Percentiles rank a stretch among this genome's conserved stretches.
Conservation (phyloP, 2,113 vertebrate species). For the Clarias gariepinus region DNA sequence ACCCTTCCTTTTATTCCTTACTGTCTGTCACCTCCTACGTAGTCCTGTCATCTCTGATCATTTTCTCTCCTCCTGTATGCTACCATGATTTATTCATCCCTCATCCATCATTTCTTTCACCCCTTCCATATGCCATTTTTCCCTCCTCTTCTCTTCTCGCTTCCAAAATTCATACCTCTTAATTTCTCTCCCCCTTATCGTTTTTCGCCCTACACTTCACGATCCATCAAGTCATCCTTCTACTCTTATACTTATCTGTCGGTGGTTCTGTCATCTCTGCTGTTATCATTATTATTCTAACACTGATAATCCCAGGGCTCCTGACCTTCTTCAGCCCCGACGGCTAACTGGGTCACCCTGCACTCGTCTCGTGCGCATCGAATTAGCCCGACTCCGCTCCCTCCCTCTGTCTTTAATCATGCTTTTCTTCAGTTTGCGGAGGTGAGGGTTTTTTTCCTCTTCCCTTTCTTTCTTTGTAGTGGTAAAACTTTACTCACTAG, state of each 20-base stretch:
- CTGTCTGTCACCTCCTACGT: background rate
- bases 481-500: background rate
- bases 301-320: conserved; percentile 22
- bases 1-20: background rate
- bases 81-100: background rate
- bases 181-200: background rate
- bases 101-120: background rate
- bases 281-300: conserved; percentile 12
- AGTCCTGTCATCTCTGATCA: background rate
- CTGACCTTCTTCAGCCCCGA: conserved; percentile 13
- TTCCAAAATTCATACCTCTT: background rate
- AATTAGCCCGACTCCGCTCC: background rate
- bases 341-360: background rate
- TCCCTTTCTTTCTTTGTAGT: background rate
- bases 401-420: background rate
- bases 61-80: background rate
- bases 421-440: background rate
- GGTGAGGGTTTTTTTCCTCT: too few relatives aligned
- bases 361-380: background rate
- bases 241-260: background rate
- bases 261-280: background rate
- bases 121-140: background rate
- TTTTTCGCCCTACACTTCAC: too few relatives aligned
- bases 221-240: background rate
- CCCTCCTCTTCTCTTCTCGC: background rate